A percentile compares a stretch with the other conserved stretches of the same genome.
These are phyloP conservation scores for Eupithecia pulchellata DNA, from an alignment of 2,888 invertebrate species.

Conservation along the genomic window DNA sequence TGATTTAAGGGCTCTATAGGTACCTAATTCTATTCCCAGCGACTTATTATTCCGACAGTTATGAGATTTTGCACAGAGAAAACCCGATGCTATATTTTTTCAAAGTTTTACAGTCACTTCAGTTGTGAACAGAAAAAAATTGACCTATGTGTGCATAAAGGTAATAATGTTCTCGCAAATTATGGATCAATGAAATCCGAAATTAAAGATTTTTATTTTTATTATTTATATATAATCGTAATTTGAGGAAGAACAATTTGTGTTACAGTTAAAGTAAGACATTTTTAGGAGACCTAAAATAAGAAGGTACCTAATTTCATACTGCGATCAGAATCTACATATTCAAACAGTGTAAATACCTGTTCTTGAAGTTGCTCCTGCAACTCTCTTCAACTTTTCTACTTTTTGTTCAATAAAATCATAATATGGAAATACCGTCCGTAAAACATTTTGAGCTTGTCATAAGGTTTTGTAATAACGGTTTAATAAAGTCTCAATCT, in stretches of 20 bases:
- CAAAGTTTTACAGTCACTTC: background rate
- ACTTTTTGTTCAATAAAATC: slow-evolving; percentile 83
- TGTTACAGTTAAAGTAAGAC: background rate
- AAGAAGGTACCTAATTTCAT: slow-evolving; percentile 54
- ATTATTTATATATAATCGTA: no score
- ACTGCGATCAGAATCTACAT: slow-evolving; percentile 78
- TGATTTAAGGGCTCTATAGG: background rate
- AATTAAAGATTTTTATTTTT: no score
- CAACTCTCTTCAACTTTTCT: slow-evolving; percentile 84
- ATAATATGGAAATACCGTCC: slow-evolving; percentile 70
- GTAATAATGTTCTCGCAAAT: no score
- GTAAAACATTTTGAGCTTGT: slow-evolving; percentile 1
- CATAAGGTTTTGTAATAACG: background rate
- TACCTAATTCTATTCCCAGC: background rate
- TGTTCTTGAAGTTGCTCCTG: slow-evolving; percentile 84
- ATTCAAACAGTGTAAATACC: slow-evolving; percentile 84
- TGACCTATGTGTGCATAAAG: background rate
- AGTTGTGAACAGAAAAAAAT: background rate
- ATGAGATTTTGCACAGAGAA: background rate
- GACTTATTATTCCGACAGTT: background rate
- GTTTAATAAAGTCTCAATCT: background rate
- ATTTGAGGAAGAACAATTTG: background rate
- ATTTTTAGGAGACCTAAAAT: slow-evolving; percentile 8
- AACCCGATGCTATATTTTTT: background rate
- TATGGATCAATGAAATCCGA: no score